These are phyloP conservation scores for Eulemur coronatus DNA, from an alignment of 2,797 vertebrate species.

Conservation along the genomic window DNA sequence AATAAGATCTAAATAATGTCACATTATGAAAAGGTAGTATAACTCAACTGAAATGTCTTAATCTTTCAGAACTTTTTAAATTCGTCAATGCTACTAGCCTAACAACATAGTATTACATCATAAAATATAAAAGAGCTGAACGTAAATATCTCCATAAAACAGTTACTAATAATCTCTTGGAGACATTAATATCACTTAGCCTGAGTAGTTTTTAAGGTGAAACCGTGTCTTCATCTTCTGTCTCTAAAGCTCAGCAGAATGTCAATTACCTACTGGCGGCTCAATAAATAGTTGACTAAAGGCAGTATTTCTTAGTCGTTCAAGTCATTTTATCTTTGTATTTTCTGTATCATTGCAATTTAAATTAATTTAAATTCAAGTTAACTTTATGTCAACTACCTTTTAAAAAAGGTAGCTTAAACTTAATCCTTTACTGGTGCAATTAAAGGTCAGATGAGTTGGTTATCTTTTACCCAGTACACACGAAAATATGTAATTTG, in stretches of 20 bases:
- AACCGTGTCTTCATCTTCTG: neutral
- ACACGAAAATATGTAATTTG: neutral
- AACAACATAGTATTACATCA: neutral
- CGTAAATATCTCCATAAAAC: neutral
- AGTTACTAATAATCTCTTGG: neutral
- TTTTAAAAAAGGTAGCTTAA: neutral
- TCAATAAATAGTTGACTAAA: neutral
- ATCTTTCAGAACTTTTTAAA: slow-evolving; percentile 29
- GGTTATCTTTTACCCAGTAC: neutral
- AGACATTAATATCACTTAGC: neutral
- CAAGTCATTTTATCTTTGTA: neutral
- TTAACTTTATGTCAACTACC: slow-evolving; percentile 4
- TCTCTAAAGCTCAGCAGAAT: neutral
- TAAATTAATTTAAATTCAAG: slow-evolving; percentile 17
- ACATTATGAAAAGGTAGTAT: neutral
- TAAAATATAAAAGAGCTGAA: slow-evolving; percentile 7
- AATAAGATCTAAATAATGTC: neutral
- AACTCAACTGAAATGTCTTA: neutral
- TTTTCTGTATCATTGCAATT: neutral
- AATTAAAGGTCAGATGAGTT: slow-evolving; percentile 23
- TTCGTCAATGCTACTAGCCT: neutral
- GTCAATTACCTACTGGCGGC: neutral
- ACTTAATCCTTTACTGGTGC: neutral
- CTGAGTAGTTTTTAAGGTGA: neutral
- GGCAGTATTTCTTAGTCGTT: neutral